These are phyloP conservation scores for Ctenochaetus hawaiiensis DNA, from an alignment of 2,797 vertebrate genomes.

Conservation along the genomic window DNA sequence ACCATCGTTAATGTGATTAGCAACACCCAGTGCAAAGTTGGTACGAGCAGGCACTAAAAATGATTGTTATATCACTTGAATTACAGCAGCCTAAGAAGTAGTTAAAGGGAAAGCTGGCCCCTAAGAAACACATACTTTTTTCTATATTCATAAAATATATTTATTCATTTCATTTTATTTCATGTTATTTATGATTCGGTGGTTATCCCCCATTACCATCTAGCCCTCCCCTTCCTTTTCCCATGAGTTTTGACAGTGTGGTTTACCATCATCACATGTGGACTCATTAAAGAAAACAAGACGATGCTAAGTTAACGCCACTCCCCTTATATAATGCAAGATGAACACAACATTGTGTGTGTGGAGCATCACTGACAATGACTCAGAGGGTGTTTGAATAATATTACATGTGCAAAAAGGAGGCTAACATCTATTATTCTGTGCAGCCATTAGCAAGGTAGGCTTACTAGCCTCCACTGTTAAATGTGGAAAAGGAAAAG, in stretches of 20 bases:
- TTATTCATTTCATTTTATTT: too few species aligned
- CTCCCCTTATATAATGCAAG: not conserved
- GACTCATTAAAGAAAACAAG: not conserved
- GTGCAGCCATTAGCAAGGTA: not conserved
- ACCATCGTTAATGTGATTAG: slow-evolving; percentile 1
- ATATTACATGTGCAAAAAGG: not conserved
- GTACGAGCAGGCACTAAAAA: not conserved
- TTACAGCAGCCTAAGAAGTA: not conserved
- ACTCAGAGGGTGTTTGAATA: not conserved
- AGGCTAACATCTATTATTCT: not conserved
- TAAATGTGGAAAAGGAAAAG: not conserved
- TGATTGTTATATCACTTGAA: not conserved
- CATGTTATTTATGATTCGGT: too few species aligned
- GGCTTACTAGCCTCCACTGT: not conserved
- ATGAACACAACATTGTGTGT: not conserved
- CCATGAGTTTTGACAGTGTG: not conserved
- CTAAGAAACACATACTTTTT: too few species aligned
- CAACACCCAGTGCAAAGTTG: not conserved
- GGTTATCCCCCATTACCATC: not conserved
- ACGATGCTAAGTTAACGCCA: not conserved
- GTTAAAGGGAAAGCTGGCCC: too few species aligned
- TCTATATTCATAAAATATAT: too few species aligned
- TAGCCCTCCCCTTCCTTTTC: not conserved
- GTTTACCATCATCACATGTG: not conserved
- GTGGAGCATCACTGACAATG: not conserved